Conservation (phyloP, 1,140 invertebrate genomes). For the Hyles euphorbiae region DNA sequence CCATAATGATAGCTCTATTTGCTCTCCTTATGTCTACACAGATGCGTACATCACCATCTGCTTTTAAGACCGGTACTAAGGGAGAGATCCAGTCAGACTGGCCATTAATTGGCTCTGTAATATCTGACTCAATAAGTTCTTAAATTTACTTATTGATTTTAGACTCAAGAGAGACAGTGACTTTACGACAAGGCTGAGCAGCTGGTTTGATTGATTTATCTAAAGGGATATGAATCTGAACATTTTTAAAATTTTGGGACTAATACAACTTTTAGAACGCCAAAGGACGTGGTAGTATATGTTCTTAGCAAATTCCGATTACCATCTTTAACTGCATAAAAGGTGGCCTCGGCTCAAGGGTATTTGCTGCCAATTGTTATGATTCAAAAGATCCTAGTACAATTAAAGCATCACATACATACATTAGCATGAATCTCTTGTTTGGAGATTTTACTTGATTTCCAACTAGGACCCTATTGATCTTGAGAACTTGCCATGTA, state of each 20-base stretch:
- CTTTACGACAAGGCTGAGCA: constrained; percentile 34
- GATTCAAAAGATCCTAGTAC: constrained; percentile 26
- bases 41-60: constrained; percentile 40
- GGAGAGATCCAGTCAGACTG: constrained; percentile 52
- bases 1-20: constrained; percentile 43
- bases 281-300: constrained; percentile 18
- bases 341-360: constrained; percentile 5
- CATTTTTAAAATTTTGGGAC: constrained; percentile 38
- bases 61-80: constrained; percentile 40
- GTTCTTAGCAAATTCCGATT: constrained; percentile 25
- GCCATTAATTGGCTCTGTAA: constrained; percentile 42
- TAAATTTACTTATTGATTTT: constrained; percentile 33
- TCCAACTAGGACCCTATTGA: constrained; percentile 8
- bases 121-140: constrained; percentile 27
- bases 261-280: constrained; percentile 33
- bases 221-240: constrained; percentile 34
- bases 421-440: constrained; percentile 24
- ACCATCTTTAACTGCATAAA: constrained; percentile 27
- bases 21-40: constrained; percentile 56
- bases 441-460: constrained; percentile 24
- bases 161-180: constrained; percentile 32
- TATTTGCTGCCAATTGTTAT: constrained; percentile 1
- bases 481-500: constrained; percentile 27
- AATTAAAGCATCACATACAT: constrained; percentile 5
- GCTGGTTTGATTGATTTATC: constrained; percentile 33